Evolutionary conservation across 2,888 invertebrate genomes (phyloP).

Genomic region (Drosophila borborema): DNA sequence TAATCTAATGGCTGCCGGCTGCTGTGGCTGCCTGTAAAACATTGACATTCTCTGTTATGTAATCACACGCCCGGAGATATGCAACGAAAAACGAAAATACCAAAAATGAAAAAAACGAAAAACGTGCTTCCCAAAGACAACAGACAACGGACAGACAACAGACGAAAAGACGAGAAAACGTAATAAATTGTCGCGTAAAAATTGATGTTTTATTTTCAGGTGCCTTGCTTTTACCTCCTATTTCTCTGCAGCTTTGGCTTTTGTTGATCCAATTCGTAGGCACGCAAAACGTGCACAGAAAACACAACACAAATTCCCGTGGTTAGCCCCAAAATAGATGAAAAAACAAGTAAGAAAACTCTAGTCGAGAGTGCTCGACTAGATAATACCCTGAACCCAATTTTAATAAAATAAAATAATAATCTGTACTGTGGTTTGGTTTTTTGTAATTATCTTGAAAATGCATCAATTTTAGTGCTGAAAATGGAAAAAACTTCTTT

Average conservation of each 20-base stretch:
- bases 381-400: too few relatives aligned
- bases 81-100: conserved; percentile 29
- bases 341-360: too few relatives aligned
- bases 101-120: conserved; percentile 20
- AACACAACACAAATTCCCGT: conserved; percentile 70
- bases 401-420: too few relatives aligned
- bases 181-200: conserved; percentile 81
- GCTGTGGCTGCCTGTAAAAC: conserved; percentile 68
- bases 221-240: conserved; percentile 24
- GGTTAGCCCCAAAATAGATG: conserved; percentile 39
- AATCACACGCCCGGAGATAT: conserved; percentile 75
- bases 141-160: neutral
- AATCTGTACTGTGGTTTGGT: too few relatives aligned
- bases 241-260: conserved; percentile 9
- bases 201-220: conserved; percentile 78
- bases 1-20: conserved; percentile 77
- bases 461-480: too few relatives aligned
- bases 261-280: conserved; percentile 43
- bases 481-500: too few relatives aligned
- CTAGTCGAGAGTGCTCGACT: too few relatives aligned
- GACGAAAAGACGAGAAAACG: conserved; percentile 40
- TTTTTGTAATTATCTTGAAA: too few relatives aligned
- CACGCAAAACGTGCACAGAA: conserved; percentile 75
- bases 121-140: conserved; percentile 19
- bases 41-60: conserved; percentile 81